Evolutionary conservation across 1,140 invertebrate species (phyloP), one percentile per base, ranked within the genome.

Genomic region (Heliconius hermathena): DNA sequence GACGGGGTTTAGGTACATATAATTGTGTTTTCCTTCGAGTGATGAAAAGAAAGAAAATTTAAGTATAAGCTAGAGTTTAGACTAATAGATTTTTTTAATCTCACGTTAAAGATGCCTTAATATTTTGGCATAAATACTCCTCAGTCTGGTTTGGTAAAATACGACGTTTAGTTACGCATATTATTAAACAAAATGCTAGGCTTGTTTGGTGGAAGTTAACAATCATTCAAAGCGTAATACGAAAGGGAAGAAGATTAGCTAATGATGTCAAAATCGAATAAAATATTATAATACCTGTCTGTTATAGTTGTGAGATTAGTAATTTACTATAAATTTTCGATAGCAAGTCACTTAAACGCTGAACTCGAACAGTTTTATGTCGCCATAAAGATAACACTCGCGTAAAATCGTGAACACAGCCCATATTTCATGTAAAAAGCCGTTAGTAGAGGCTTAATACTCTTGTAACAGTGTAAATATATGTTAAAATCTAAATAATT

Each of bases 241-340:
- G 6, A 52, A 22, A 57, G 9, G 54, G 54, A 57, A 57, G n/a
- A 52, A 52, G 22, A 66, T 66, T 16, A 66, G 22, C 60, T 66
- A 66, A 66, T 29, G 26, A 66, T 4, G 26, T 57, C 54, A 29
- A 60, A 66, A 29, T 66, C 9, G 22, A 66, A 66, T 66, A 66
- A 66, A 66, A 66, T 26, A 66, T 66, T 29, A 29, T 66, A 66
- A 66, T 66, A 66, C 8, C 9, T 3, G 11, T 29, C 26, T 1
- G 4, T 29, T 29, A 66, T 13, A 18, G 60, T 9, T 66, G 60
- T 66, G 26, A 66, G 60, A 66, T 66, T 66, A 66, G 1, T 66
- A 66, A 66, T 66, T 66, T 66, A 66, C 60, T 26, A 29, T 66
- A 66, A 66, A 66, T 66, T 26, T 66, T 66, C 26, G 60, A 66